Percentiles rank a stretch among this genome's conserved stretches.
Conservation (phyloP, 2,113 vertebrate genomes). For the Gopherus flavomarginatus region DNA sequence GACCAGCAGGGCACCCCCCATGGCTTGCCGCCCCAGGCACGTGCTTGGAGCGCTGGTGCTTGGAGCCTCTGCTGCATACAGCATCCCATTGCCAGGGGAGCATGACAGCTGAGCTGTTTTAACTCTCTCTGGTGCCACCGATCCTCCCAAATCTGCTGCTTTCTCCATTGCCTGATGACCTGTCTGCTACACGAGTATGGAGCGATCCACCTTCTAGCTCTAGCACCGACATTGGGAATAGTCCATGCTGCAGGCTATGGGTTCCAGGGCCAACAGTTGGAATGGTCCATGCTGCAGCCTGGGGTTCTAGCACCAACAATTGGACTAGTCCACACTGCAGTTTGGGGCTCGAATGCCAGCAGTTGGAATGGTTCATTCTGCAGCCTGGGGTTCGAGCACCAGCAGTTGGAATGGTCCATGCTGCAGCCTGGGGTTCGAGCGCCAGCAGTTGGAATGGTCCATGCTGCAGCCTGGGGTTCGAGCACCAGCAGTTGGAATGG, state of each 20-base stretch:
- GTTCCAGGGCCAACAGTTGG: neutral
- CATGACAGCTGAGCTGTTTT: neutral
- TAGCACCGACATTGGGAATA: neutral
- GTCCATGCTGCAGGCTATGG: neutral
- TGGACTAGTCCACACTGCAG: neutral
- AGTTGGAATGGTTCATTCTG: neutral
- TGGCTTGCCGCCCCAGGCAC: no score
- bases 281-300: neutral
- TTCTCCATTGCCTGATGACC: neutral
- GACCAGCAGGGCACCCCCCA: no score
- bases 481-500: no score
- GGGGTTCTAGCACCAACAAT: neutral
- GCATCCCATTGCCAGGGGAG: neutral
- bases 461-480: neutral
- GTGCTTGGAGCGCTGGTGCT: no score
- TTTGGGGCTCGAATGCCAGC: no score
- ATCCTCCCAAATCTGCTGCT: neutral
- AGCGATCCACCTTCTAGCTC: neutral
- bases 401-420: neutral
- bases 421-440: neutral
- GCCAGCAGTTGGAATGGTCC: neutral
- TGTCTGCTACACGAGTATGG: neutral
- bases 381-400: neutral
- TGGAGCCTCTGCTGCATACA: no score
- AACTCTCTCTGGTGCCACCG: neutral